Base-by-base conservation (phyloP, 1,140 invertebrate species). In the Argopecten irradians region DNA sequence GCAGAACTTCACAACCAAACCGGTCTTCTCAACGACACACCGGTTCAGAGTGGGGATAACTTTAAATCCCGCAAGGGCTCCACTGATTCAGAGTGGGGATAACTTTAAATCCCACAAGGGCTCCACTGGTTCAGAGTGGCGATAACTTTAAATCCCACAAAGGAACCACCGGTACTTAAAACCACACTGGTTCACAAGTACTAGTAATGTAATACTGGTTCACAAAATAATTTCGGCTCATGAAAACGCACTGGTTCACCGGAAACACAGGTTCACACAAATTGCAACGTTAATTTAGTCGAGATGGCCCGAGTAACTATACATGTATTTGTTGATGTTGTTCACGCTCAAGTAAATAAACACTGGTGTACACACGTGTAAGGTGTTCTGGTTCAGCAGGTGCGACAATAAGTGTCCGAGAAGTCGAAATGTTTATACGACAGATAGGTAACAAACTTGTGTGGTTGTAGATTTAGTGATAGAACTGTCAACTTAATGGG, bases 301-400 rank as follows among this genome's bases (percentile, higher is more conserved):
- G 22, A 71, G n/a, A 28, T 71, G n/a, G n/a, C 55, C 16, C 55
- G 1, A 2, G 36, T n/a, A 71, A 22, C 5, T 28, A 28, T 71
- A 16, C 43, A 71, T 28, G 7, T 71, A 71, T 71, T 5, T 71
- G n/a, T 71, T 71, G 55, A 71, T 28, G 55, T 71, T n/a, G n/a
- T 71, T 71, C 55, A 71, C 55, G 55, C 2, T 71, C 55, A 71
- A n/a, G 22, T 71, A 7, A 16, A n/a, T 28, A 71, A 22, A n/a
- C 55, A 71, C 55, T 28, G 55, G 55, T 71, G 55, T 71, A 71
- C 55, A 71, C 55, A 71, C 55, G 43, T 22, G 55, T 71, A 71
- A 22, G 28, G 11, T 71, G 14, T 71, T 71, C 55, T 71, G 55
- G 55, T 71, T 71, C 55, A 71, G 55, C 55, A 71, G 55, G 55